Conservation (phyloP, 1,140 invertebrate genomes). For the Dermatophagoides farinae region DNA sequence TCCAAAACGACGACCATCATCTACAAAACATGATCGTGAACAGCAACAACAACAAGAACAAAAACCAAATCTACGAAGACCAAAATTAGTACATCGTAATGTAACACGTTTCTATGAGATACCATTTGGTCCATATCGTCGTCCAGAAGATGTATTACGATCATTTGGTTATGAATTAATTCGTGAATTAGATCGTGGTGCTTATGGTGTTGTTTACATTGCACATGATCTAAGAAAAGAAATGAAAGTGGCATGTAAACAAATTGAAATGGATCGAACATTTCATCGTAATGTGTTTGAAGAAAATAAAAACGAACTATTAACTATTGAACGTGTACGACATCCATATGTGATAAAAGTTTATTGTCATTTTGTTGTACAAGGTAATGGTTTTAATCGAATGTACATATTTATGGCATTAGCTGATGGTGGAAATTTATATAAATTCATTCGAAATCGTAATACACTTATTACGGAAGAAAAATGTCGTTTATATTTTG, state of each 20-base stretch:
- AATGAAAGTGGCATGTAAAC: neutral
- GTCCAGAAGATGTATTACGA: neutral
- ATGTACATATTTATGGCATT: conserved; percentile 12
- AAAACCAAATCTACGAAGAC: too few species aligned
- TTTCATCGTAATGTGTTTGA: neutral
- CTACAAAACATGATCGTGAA: too few species aligned
- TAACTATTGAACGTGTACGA: neutral
- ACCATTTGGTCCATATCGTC: neutral
- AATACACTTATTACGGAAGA: neutral
- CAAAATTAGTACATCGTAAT: too few species aligned
- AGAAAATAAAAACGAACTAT: neutral
- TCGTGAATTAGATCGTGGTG: neutral
- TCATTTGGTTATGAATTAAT: neutral
- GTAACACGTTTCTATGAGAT: neutral
- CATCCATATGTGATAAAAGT: conserved; percentile 4
- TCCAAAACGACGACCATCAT: too few species aligned
- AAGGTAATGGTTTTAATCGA: neutral
- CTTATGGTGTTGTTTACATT: neutral
- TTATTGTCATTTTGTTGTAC: neutral
- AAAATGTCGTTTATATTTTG: neutral
- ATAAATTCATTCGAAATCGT: neutral
- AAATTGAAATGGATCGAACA: neutral
- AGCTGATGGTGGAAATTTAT: conserved; percentile 4
- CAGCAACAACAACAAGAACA: too few species aligned
- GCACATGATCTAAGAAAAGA: neutral